A percentile compares a stretch with the other conserved stretches of the same genome.
Conservation (phyloP, 2,113 vertebrate genomes). For the Tetrao urogallus region DNA sequence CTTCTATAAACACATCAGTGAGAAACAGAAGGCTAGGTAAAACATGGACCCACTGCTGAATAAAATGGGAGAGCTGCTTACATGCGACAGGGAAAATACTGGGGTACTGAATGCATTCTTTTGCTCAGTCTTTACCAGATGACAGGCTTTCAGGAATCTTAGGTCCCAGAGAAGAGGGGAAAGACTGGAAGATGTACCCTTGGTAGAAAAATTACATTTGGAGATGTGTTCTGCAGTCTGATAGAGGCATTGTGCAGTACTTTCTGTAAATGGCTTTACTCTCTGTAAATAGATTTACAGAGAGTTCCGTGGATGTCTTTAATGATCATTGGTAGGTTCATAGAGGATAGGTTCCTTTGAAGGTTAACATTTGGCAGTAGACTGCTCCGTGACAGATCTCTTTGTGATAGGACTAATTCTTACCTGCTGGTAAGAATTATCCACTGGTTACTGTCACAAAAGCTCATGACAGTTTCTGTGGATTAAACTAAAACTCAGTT, state of each 20-base stretch:
- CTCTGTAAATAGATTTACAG: background rate
- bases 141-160: too few relatives aligned
- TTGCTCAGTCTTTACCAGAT: too few relatives aligned
- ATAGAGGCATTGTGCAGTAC: accelerated
- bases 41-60: too few relatives aligned
- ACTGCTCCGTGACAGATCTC: background rate
- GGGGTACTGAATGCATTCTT: too few relatives aligned
- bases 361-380: background rate
- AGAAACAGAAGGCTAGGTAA: too few relatives aligned
- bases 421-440: background rate
- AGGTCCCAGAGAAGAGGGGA: too few relatives aligned
- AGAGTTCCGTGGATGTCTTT: background rate
- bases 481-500: background rate
- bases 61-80: too few relatives aligned
- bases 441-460: background rate
- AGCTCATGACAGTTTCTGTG: background rate
- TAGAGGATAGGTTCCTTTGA: background rate
- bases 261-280: background rate
- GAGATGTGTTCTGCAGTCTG: background rate
- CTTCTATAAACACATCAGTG: too few relatives aligned
- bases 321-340: background rate
- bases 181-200: too few relatives aligned
- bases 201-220: background rate
- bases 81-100: too few relatives aligned
- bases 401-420: background rate